These are phyloP conservation scores for Saccopteryx leptura DNA, from an alignment of 2,113 vertebrate genomes.

Conservation along the genomic window DNA sequence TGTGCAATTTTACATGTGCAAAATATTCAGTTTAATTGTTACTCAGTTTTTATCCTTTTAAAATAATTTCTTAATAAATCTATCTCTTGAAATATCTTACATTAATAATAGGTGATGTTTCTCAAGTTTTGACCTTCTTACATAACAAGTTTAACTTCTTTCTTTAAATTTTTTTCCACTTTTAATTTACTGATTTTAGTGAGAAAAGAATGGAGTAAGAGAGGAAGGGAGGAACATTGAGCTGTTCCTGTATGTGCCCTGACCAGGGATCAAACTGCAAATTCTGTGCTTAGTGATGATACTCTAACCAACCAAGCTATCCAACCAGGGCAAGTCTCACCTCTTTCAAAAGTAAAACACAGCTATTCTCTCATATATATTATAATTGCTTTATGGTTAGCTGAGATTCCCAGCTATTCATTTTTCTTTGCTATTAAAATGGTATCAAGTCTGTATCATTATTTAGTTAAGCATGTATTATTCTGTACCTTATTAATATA, in stretches of 20 bases:
- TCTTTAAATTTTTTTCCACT: too few relatives aligned
- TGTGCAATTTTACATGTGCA: not conserved
- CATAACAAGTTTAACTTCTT: slow-evolving; percentile 14
- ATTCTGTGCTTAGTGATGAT: too few relatives aligned
- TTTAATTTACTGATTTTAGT: too few relatives aligned
- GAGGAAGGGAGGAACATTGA: too few relatives aligned
- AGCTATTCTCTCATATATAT: not conserved
- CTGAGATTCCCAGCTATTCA: not conserved
- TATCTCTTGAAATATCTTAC: slow-evolving; percentile 20
- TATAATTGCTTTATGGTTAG: slow-evolving; percentile 27
- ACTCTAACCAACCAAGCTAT: too few relatives aligned
- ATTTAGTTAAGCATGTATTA: not conserved
- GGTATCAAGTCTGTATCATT: not conserved
- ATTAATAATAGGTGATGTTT: slow-evolving; percentile 28
- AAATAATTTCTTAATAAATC: slow-evolving; percentile 25
- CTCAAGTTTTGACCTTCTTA: slow-evolving; percentile 53
- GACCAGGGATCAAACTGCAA: too few relatives aligned
- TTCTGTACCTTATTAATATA: not conserved
- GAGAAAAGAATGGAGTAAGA: too few relatives aligned
- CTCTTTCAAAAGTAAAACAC: slow-evolving; percentile 24
- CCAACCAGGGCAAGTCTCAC: too few relatives aligned
- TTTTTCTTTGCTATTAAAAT: slow-evolving; percentile 31
- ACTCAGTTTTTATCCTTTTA: not conserved
- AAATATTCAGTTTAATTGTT: not conserved
- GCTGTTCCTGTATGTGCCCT: too few relatives aligned